These are phyloP conservation scores for Sylvia atricapilla DNA, from an alignment of 2,113 vertebrate species.

Conservation along the genomic window DNA sequence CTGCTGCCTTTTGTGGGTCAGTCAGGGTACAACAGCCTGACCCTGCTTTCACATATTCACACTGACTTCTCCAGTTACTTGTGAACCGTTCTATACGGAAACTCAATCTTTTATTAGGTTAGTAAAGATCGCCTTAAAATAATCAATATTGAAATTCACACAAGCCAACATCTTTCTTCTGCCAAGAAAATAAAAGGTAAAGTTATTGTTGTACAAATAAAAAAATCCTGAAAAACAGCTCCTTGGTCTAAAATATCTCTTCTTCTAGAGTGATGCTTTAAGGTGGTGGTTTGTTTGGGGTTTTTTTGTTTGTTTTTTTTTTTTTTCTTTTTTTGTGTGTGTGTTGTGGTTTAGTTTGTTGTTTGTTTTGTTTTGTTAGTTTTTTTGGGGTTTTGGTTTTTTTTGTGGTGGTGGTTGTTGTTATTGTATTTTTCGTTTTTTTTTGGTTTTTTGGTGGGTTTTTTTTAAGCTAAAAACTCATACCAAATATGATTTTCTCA, in stretches of 20 bases:
- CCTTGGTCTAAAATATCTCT: background rate
- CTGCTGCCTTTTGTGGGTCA: background rate
- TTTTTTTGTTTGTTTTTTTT: too few species aligned
- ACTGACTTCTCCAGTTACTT: background rate
- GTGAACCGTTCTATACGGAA: background rate
- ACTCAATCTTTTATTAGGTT: background rate
- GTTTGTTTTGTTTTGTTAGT: too few species aligned
- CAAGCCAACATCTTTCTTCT: background rate
- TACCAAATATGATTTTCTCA: background rate
- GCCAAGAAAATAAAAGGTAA: background rate
- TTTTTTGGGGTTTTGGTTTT: rapidly evolving
- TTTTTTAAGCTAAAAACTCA: background rate
- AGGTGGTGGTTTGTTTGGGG: rapidly evolving
- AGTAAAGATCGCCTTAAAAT: background rate
- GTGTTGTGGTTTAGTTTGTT: too few species aligned
- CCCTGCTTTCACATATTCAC: background rate
- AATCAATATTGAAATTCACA: background rate
- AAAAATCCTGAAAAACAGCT: background rate
- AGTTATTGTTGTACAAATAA: background rate
- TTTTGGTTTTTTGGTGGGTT: rapidly evolving
- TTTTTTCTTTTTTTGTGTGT: too few species aligned
- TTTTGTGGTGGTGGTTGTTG: too few species aligned
- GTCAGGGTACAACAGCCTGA: background rate
- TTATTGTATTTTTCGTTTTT: too few species aligned
- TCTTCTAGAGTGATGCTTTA: background rate